Conservation (phyloP, 2,888 invertebrate genomes). For the Hymenopus coronatus region DNA sequence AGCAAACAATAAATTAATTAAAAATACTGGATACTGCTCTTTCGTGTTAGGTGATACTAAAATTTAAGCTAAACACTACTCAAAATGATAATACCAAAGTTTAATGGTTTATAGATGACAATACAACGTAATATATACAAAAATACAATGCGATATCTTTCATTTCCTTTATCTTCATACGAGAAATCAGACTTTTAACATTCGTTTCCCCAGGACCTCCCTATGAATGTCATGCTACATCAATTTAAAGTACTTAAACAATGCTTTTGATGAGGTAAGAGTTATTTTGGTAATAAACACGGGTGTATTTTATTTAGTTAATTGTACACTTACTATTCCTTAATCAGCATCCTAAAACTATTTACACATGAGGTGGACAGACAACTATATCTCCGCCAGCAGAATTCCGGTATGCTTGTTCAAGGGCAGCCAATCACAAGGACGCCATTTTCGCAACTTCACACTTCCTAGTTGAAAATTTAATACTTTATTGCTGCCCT, state of each 20-base stretch:
- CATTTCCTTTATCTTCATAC: not conserved
- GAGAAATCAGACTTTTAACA: not conserved
- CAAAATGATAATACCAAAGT: too few species aligned
- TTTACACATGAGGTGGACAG: constrained; percentile 41
- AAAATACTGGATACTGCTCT: constrained; percentile 21
- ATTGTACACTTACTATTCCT: constrained; percentile 63
- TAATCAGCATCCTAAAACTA: constrained; percentile 60
- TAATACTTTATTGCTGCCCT: too few species aligned
- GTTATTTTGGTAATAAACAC: not conserved
- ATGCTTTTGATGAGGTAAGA: not conserved
- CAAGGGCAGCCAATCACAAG: not conserved
- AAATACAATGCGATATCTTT: not conserved
- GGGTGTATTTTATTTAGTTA: not conserved
- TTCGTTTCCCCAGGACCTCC: not conserved
- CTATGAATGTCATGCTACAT: not conserved
- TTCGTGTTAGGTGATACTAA: not conserved
- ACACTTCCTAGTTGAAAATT: too few species aligned
- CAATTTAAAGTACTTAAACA: not conserved
- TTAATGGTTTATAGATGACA: too few species aligned
- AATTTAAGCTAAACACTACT: not conserved
- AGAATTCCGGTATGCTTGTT: constrained; percentile 3
- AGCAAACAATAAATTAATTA: constrained; percentile 52
- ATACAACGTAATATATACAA: not conserved
- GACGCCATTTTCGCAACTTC: not conserved
- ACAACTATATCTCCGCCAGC: constrained; percentile 18